These are phyloP conservation scores for Myiozetetes cayanensis DNA, from an alignment of 2,113 vertebrate species.

Conservation along the genomic window DNA sequence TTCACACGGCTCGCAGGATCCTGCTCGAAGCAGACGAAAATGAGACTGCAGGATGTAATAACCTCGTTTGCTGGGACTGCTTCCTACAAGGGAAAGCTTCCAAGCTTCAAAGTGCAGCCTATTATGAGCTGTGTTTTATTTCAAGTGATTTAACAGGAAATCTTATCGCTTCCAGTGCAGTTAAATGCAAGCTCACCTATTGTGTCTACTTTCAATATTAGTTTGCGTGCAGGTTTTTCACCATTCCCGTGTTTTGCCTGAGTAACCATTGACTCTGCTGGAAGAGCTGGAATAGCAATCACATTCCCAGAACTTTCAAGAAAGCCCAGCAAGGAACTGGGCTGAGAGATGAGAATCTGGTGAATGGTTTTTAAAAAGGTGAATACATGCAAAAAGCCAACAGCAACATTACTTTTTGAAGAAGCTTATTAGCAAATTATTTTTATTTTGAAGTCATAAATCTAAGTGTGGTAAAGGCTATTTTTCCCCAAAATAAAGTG, in stretches of 20 bases:
- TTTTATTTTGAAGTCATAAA: neutral
- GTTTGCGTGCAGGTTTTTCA: neutral
- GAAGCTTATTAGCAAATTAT: neutral
- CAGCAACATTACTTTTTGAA: neutral
- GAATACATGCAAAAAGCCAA: neutral
- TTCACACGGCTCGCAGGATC: neutral
- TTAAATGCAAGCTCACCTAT: neutral
- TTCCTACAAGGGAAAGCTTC: slow-evolving; percentile 2
- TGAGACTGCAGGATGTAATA: neutral
- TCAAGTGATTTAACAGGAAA: slow-evolving; percentile 13
- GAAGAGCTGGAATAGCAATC: neutral
- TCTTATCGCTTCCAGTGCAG: neutral
- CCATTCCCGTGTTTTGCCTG: neutral
- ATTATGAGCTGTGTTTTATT: neutral
- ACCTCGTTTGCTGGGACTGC: neutral
- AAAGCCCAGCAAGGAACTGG: neutral
- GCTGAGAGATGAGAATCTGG: fast-evolving
- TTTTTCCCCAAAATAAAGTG: neutral
- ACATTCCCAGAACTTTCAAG: neutral
- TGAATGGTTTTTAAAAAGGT: neutral
- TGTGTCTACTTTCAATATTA: neutral
- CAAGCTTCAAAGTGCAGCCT: neutral
- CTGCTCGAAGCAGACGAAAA: neutral
- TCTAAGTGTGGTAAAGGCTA: neutral
- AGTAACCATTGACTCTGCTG: neutral